Conservation (phyloP, 2,113 vertebrate species). For the Siniperca chuatsi region DNA sequence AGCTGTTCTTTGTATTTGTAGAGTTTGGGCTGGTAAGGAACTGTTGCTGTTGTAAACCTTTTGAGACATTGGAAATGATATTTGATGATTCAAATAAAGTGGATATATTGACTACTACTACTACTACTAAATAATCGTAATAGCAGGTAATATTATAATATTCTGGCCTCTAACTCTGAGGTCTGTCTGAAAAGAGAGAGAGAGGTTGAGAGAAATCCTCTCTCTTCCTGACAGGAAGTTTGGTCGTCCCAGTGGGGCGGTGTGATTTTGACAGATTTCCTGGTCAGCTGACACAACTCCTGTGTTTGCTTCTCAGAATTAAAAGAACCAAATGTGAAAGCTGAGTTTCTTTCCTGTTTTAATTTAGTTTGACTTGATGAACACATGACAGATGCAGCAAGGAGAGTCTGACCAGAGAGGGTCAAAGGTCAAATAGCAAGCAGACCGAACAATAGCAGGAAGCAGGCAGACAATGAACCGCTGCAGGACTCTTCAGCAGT, state of each 20-base stretch:
- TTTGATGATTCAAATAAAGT: background rate
- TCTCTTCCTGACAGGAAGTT: slow-evolving; percentile 58
- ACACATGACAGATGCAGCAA: slow-evolving; percentile 21
- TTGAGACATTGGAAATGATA: background rate
- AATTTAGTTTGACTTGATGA: slow-evolving; percentile 12
- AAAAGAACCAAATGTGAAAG: slow-evolving; percentile 46
- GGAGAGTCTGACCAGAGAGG: background rate
- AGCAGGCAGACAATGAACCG: background rate
- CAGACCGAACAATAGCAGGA: slow-evolving; percentile 71
- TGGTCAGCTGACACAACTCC: slow-evolving; percentile 54
- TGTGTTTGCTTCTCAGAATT: slow-evolving; percentile 8
- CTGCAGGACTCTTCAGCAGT: background rate
- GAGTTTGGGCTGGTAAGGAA: too few species aligned
- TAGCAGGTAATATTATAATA: background rate
- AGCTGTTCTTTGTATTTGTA: background rate
- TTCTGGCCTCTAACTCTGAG: background rate
- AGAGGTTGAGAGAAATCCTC: slow-evolving; percentile 40
- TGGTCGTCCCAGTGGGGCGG: background rate
- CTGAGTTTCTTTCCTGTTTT: slow-evolving; percentile 58
- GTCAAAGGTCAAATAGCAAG: slow-evolving; percentile 52
- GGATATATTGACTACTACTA: background rate
- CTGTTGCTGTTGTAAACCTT: background rate
- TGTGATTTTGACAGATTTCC: slow-evolving; percentile 59
- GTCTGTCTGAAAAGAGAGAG: background rate
- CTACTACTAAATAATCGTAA: background rate